Evolutionary conservation across 64 coral and sea anemone species (phyloP).

Genomic region (Catalaphyllia jardinei): DNA sequence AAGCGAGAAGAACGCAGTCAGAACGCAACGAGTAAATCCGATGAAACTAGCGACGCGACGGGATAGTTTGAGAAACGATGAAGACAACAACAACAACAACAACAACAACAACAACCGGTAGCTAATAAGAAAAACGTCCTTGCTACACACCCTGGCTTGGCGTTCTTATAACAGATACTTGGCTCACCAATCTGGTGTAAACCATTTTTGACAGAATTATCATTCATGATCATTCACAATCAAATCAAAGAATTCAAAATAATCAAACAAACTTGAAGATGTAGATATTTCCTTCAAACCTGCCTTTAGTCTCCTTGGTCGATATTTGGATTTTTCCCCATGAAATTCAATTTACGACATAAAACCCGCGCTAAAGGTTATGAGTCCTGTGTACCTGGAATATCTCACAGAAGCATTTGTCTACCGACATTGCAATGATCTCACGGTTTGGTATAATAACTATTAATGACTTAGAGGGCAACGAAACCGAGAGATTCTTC

Average conservation of each 20-base stretch:
- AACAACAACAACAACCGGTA: too few species aligned
- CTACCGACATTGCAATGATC: not conserved
- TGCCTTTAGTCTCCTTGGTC: not conserved
- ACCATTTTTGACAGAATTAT: not conserved
- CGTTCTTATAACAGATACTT: conserved; percentile 14
- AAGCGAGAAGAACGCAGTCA: conserved; percentile 60
- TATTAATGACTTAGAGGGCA: not conserved
- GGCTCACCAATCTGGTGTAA: not conserved
- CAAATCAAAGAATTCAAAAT: not conserved
- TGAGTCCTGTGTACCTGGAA: not conserved
- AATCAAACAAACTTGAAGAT: not conserved
- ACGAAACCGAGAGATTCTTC: not conserved
- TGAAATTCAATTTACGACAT: not conserved
- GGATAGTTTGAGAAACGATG: conserved; percentile 70
- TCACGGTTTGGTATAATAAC: not conserved
- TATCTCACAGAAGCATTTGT: not conserved
- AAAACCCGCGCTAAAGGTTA: not conserved
- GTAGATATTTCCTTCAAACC: not conserved
- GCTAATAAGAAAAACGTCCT: conserved; percentile 50
- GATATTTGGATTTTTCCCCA: not conserved
- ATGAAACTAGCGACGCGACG: conserved; percentile 51
- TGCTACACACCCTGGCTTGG: conserved; percentile 19
- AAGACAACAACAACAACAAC: too few species aligned
- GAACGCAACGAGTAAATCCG: conserved; percentile 58
- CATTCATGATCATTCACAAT: not conserved